Percentiles rank a stretch among this genome's conserved stretches.
phyloP scores from a whole-genome alignment of 2,797 vertebrate species.

The Tangara arthus region DNA sequence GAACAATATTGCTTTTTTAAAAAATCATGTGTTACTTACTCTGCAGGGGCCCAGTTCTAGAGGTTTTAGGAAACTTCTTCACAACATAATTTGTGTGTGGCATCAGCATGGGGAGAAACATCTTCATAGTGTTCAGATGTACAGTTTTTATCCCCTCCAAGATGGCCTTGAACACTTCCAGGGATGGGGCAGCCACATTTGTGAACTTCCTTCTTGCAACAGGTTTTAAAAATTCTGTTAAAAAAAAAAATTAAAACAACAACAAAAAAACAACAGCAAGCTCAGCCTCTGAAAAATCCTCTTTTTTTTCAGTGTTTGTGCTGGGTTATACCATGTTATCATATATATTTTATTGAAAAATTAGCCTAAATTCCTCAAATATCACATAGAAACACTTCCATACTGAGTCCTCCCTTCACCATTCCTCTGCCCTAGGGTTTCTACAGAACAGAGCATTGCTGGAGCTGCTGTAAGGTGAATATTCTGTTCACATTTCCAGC shows the following conservation, averaged over 20 bases:
- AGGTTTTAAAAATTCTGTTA: neutral
- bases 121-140: fast-evolving
- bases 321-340: neutral
- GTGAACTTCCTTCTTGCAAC: neutral
- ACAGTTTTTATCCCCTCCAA: neutral
- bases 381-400: neutral
- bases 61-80: neutral
- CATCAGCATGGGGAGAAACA: fast-evolving
- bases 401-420: fast-evolving
- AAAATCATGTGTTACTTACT: neutral
- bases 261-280: neutral
- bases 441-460: neutral
- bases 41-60: neutral
- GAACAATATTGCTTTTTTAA: neutral
- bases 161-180: neutral
- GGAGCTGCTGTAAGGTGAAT: neutral
- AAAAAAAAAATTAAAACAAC: neutral
- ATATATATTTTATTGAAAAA: neutral
- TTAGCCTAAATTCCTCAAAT: neutral
- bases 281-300: neutral
- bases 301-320: neutral
- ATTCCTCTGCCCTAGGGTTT: neutral
- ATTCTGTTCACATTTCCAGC: neutral
- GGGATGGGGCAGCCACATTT: neutral
- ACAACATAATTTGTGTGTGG: neutral